Evolutionary conservation across 30 jellyfish, hydroid and myxozoan genomes (phyloP).

Genomic region (Calvadosia cruxmelitensis): DNA sequence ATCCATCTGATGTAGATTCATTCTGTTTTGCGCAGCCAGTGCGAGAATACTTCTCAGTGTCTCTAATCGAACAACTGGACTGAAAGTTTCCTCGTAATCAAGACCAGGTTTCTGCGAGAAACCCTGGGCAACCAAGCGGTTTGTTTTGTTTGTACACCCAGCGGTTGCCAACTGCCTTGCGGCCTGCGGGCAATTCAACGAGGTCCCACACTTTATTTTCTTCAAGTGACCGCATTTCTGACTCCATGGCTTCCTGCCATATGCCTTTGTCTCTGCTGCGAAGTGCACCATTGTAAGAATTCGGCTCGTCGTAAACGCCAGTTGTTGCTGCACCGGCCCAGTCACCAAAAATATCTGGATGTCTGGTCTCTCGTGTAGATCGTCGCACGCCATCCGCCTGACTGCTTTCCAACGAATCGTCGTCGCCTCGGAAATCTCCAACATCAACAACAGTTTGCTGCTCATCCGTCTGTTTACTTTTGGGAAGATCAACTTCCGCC

Average conservation of each 20-base stretch:
- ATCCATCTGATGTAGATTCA: slow-evolving; percentile 27
- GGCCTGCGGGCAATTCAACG: no score
- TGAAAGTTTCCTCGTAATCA: no score
- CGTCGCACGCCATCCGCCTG: background rate
- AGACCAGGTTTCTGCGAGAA: no score
- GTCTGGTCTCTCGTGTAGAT: background rate
- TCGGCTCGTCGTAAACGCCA: slow-evolving; percentile 24
- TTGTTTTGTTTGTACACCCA: no score
- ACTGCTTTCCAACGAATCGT: background rate
- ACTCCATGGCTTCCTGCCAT: background rate
- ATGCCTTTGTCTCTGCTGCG: slow-evolving; percentile 3
- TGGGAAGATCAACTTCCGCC: background rate
- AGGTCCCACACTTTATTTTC: no score
- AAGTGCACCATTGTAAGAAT: slow-evolving; percentile 5
- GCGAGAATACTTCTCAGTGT: slow-evolving; percentile 31
- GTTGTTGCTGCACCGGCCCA: slow-evolving; percentile 20
- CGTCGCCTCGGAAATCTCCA: background rate
- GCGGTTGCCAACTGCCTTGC: slow-evolving; percentile 7
- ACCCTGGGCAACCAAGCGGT: no score
- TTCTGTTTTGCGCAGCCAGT: slow-evolving; percentile 21
- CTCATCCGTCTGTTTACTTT: no score
- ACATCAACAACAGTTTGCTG: slow-evolving; percentile 2
- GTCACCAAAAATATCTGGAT: slow-evolving; percentile 25
- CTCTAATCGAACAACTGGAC: slow-evolving; percentile 31
- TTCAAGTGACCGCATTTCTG: no score